Conservation (phyloP, 2,113 vertebrate species). For the Mohoua ochrocephala region DNA sequence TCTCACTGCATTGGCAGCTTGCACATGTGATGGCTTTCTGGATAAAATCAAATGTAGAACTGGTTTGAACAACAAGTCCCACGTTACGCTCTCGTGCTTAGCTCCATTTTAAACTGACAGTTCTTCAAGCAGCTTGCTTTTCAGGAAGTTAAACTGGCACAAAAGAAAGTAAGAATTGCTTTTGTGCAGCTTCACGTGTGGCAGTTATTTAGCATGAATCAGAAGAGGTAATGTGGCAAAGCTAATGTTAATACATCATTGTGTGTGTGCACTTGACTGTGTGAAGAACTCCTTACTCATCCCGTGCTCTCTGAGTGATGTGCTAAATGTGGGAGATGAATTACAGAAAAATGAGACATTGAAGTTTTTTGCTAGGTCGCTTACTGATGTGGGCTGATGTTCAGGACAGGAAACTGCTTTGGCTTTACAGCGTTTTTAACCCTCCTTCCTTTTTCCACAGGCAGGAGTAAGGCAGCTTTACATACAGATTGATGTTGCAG, state of each 20-base stretch:
- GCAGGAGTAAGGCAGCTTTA: conserved; percentile 93
- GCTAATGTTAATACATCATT: neutral
- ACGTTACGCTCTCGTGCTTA: neutral
- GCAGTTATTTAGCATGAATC: neutral
- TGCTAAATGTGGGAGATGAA: neutral
- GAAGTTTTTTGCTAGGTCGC: neutral
- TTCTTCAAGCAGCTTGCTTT: neutral
- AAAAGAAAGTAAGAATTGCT: neutral
- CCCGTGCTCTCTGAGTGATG: neutral
- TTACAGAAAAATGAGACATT: neutral
- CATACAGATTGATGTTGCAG: conserved; percentile 90
- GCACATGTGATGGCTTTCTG: neutral
- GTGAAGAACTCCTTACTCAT: neutral
- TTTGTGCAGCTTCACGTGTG: neutral
- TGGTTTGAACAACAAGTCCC: neutral
- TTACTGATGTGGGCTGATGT: neutral
- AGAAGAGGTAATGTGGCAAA: neutral
- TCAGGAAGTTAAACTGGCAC: neutral
- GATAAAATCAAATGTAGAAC: neutral
- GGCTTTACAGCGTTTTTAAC: neutral
- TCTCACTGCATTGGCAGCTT: neutral
- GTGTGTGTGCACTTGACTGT: neutral
- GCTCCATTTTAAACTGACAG: neutral
- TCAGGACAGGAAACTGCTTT: neutral
- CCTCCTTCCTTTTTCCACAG: conserved; percentile 66